Base-by-base conservation (phyloP, 2,113 vertebrate genomes). In the Oxyura jamaicensis region DNA sequence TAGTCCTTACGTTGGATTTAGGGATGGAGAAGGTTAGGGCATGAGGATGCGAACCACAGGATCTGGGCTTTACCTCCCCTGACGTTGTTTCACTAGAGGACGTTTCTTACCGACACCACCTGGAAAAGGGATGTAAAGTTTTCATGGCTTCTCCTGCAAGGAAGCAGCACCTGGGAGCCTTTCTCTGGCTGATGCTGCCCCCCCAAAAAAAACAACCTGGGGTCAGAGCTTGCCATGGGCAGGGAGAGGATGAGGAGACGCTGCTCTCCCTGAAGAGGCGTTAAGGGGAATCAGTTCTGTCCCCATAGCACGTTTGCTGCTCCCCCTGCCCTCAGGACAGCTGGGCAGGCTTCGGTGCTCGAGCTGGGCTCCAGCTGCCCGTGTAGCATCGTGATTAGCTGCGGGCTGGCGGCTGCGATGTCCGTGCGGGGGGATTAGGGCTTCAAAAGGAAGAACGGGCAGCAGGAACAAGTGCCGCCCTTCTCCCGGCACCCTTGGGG, bases 341-440 rank as follows among this genome's bases (percentile, higher is more conserved):
- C 90, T 76, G 95, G 81, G 50, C 1, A 19, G 74, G 62, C 62
- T 83, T 16, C 18, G 75, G 8, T 7, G 3, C 31, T 65, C 8
- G 2, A 3, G 25, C 6, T 2, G n/a, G 44, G 78, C 33, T 79
- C 33, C 94, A 77, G 26, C 86, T 88, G 83, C 83, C 91, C 20
- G 7, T 9, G 3, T 78, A 94, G 85, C 94, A 96, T 94, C 39
- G 7, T 80, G 4, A 93, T 96, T 85, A 39, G 81, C 62, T 4
- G 44, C n/a, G 7, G 31, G 10, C 22, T 26, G 20, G 5, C 0
- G 10, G 20, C 83, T 42, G 50, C 18, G 67, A 23, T 21, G 83
- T 52, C 68, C 39, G 50, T 39, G 11, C 0, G 6, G 22, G 39
- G 29, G 55, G 80, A 80, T 67, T 48, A 9, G 1, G 48, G 2